phyloP scores from a whole-genome alignment of 1,140 invertebrate genomes.

The Gryon sp. region DNA sequence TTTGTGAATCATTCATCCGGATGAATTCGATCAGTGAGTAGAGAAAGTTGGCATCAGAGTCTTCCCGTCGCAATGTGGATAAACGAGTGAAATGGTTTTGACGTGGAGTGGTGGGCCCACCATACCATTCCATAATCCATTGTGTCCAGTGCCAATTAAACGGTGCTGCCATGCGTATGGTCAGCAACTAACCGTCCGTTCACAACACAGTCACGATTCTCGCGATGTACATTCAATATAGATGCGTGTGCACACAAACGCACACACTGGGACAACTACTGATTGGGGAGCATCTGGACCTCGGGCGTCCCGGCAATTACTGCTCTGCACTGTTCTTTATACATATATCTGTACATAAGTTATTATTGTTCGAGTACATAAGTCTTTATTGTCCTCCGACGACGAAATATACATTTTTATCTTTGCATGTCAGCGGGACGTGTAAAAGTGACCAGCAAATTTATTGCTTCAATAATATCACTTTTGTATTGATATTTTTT shows the following conservation, averaged over 20 bases:
- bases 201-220: conserved; percentile 74
- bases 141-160: conserved; percentile 80
- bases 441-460: no score
- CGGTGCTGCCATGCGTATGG: conserved; percentile 79
- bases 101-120: conserved; percentile 74
- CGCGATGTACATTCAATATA: conserved; percentile 55
- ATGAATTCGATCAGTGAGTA: conserved; percentile 47
- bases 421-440: conserved; percentile 7
- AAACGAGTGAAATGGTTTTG: conserved; percentile 78
- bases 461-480: no score
- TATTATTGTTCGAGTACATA: conserved; percentile 36
- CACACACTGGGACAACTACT: conserved; percentile 68
- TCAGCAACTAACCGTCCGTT: conserved; percentile 78
- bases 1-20: conserved; percentile 49
- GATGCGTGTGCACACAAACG: conserved; percentile 51
- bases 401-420: conserved; percentile 47
- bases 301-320: conserved; percentile 77
- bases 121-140: conserved; percentile 77
- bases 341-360: conserved; percentile 33
- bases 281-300: conserved; percentile 79
- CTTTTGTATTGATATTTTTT: no score
- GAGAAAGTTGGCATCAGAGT: conserved; percentile 54
- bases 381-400: conserved; percentile 35
- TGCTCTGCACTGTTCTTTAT: conserved; percentile 67
- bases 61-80: conserved; percentile 64